A percentile compares a stretch with the other conserved stretches of the same genome.
Conservation (phyloP, 2,888 invertebrate species). For the Oithona nana region DNA sequence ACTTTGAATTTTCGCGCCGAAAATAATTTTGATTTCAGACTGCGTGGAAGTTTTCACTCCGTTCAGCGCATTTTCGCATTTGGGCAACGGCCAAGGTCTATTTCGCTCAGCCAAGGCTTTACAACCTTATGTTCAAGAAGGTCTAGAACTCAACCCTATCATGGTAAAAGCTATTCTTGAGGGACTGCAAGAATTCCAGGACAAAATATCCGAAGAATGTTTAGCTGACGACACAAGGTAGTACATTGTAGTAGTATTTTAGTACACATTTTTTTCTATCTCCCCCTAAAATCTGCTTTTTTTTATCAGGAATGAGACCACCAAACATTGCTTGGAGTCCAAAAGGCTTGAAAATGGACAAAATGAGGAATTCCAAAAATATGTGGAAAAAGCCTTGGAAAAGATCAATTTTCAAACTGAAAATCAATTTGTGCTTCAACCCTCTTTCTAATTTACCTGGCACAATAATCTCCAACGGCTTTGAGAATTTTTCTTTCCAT, state of each 20-base stretch:
- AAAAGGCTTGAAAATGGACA: background rate
- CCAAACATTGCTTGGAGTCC: background rate
- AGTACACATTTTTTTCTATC: too few species aligned
- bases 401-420: too few species aligned
- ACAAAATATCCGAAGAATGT: background rate
- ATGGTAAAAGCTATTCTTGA: background rate
- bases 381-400: background rate
- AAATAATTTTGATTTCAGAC: too few species aligned
- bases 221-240: background rate
- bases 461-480: constrained; percentile 11
- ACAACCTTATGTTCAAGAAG: background rate
- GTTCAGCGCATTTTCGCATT: background rate
- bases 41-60: background rate
- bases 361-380: background rate
- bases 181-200: background rate
- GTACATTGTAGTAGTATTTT: too few species aligned
- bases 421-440: too few species aligned
- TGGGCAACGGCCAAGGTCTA: background rate
- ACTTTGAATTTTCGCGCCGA: too few species aligned
- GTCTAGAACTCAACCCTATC: background rate
- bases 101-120: background rate
- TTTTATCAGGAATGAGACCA: too few species aligned
- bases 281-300: too few species aligned
- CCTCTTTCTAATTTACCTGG: constrained; percentile 6
- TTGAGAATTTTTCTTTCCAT: background rate